A percentile compares a stretch with the other conserved stretches of the same genome.
Evolutionary conservation across 2,113 vertebrate species (phyloP).

Genomic region (Delphinapterus leucas): DNA sequence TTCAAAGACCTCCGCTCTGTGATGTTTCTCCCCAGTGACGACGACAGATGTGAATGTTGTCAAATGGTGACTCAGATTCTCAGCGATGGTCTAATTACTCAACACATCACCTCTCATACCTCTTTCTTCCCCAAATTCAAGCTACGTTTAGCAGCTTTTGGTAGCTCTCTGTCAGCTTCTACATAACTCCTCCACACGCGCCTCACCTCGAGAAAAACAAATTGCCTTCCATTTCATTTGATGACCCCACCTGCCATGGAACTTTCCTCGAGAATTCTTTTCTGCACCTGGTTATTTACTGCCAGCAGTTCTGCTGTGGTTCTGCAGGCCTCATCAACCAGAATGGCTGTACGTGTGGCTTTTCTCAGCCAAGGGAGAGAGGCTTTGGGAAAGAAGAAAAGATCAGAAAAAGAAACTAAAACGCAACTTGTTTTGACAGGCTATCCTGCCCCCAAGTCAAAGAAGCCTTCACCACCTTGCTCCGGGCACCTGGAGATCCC

Average conservation of each 20-base stretch:
- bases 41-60: background rate
- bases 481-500: background rate
- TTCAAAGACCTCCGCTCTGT: background rate
- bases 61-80: background rate
- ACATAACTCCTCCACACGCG: background rate
- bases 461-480: background rate
- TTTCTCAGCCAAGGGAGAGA: background rate
- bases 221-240: background rate
- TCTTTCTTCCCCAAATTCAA: background rate
- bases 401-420: background rate
- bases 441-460: background rate
- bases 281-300: background rate
- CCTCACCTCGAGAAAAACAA: background rate
- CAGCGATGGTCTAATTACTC: background rate
- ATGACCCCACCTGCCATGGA: background rate
- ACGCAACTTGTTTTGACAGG: background rate
- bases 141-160: background rate
- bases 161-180: background rate
- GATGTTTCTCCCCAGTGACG: background rate
- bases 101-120: background rate
- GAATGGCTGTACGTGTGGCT: background rate
- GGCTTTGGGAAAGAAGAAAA: background rate
- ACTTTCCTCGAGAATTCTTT: background rate
- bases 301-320: fast-evolving
- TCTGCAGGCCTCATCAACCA: background rate